These are phyloP conservation scores for Colius striatus DNA, from an alignment of 2,113 vertebrate genomes.

Conservation along the genomic window DNA sequence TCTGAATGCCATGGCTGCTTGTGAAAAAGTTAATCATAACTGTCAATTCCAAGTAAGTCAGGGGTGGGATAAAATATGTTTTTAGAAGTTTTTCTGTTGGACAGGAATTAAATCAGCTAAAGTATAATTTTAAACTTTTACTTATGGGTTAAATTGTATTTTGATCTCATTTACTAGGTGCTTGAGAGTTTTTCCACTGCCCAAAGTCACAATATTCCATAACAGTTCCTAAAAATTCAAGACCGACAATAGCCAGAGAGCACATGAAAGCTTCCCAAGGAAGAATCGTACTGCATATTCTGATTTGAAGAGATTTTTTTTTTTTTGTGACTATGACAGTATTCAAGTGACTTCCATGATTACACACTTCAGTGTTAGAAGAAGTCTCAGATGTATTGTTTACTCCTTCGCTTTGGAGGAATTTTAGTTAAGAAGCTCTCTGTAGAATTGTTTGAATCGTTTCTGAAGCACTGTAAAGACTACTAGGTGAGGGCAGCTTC, in stretches of 20 bases:
- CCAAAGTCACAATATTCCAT: background rate
- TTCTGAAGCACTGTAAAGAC: background rate
- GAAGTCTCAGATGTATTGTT: background rate
- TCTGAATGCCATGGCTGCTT: background rate
- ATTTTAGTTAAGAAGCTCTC: background rate
- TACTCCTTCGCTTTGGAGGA: slow-evolving; percentile 1
- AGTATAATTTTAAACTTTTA: background rate
- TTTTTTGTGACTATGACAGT: background rate
- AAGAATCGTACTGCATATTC: background rate
- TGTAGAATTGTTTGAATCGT: background rate
- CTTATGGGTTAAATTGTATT: background rate
- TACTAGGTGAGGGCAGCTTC: background rate
- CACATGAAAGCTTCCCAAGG: background rate
- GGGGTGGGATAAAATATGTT: background rate
- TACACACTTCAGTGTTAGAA: background rate
- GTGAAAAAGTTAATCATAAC: background rate
- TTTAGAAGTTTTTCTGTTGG: background rate
- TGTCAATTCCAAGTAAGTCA: background rate
- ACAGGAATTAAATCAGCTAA: background rate
- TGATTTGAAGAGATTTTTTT: background rate
- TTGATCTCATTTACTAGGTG: background rate
- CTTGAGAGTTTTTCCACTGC: background rate
- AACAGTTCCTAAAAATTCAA: background rate
- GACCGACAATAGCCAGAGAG: background rate
- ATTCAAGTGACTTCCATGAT: slow-evolving; percentile 4